Evolutionary conservation across 2,888 invertebrate species (phyloP), one percentile per base, ranked within the genome.

Genomic region (Microctonus aethiopoides): DNA sequence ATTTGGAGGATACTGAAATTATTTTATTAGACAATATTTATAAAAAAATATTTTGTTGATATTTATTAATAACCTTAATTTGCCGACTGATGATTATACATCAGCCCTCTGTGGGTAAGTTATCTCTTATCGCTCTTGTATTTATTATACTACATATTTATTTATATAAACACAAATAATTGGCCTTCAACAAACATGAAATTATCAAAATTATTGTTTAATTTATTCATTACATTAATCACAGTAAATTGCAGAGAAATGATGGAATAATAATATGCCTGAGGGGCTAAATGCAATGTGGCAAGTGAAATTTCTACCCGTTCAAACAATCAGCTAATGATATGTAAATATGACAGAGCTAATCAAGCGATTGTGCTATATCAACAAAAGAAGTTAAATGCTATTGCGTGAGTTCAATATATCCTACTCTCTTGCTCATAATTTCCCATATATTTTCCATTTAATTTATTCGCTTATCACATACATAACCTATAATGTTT

Each of bases 311-410:
- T 80, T 80, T 77, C 78, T 77, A 80, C 77, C 81, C 79, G 80
- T 78, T 81, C 82, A 85, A 85, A 85, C 84, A 84, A 82, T 84
- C 79, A 80, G 79, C 84, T 85, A 85, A 85, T 85, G 84, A 85
- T 85, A 85, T 85, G 85, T 84, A 84, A 85, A 85, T 85, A 85
- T 83, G 81, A 79, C 78, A 75, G 79, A 84, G 83, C 83, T 84
- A 85, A 85, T 85, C 83, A 85, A 85, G 83, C 84, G 83, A 80
- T 82, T 84, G 83, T 82, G 80, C 83, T 9, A 4, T 79, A 84
- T 84, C 85, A 83, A 74, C 74, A 78, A 79, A 79, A 82, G 83
- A 54, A 16, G 26, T 82, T 83, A 80, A 81, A 77, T 74, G 61
- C 68, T 59, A n/a, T 64, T 81, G 79, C 78, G 63, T 64, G 52